Evolutionary conservation across 2,888 invertebrate genomes (phyloP), one percentile per base, ranked within the genome.

Genomic region (Octodonta nipae): DNA sequence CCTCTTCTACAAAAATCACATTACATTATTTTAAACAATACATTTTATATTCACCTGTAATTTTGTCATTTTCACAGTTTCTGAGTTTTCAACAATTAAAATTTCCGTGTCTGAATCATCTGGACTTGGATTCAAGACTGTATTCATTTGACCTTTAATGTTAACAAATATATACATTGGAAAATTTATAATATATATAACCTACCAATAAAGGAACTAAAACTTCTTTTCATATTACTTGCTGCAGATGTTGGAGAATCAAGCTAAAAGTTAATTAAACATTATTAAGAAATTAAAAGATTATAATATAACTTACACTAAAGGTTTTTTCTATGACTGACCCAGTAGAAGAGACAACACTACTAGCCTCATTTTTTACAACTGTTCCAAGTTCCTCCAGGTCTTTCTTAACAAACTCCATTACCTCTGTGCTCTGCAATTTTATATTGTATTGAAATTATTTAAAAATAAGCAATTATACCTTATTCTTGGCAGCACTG

Each of bases 351-450:
- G 65, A 68, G 44, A 77, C 71, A 11, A 78, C 73, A 49, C 70
- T 73, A 40, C 68, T 73, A 5, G 80, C 79, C 58, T 81, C 80
- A 42, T 70, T 70, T 55, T 75, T 75, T 3, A 82, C 78, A 5
- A 74, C 78, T 31, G 70, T 70, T 8, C 79, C 75, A 45, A 82
- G 73, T 58, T 82, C 82, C 50, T 75, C 78, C 44, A 82, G 60
- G 56, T 82, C 82, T 49, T 77, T 76, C 55, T 77, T 79, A 41
- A 82, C 79, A 66, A 79, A 80, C 36, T 79, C 77, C 46, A 78
- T 68, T 2, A 81, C 80, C 55, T 78, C 78, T 2, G 72, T 73
- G 29, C 79, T 78, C 78, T 80, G 59, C 2, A 47, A 28, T 15
- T 16, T 20, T 28, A n/a, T 27, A 24, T 24, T 8, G n/a, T 17